Evolutionary conservation across 1,140 invertebrate genomes (phyloP), one percentile per base, ranked within the genome.

Genomic region (Papilio polytes): DNA sequence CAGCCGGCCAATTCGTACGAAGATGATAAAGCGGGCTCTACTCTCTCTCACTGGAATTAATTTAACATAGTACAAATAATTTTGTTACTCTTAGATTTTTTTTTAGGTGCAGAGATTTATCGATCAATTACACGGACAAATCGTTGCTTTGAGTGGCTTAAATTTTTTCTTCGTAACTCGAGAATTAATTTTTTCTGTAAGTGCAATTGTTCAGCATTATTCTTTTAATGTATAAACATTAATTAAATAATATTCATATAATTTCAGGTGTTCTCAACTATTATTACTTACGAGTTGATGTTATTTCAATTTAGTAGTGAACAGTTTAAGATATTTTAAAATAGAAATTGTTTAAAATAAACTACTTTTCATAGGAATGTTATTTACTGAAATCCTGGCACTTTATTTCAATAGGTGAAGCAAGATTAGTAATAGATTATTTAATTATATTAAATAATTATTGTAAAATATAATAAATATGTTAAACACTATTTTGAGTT

Each of bases 211-310:
- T 31, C 20, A 31, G 22, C 4, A 66, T 22, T 26, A 66, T 26
- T 36, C 0, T 13, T 31, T 15, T 7, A 74, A 41, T 44, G 80
- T 53, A 20, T 2, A 15, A 31, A 72, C 4, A 46, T 74, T 72
- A 31, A 48, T 20, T 12, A 46, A 74, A 76, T 18, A 13, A 53
- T 10, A 46, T 81, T 80, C n/a, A 22, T 80, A 66, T 72, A 3
- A 36, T 82, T 81, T 78, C 86, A 97, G 97, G 96, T 97, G 20
- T 96, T 96, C 63, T 96, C 97, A 66, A 97, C 97, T 4, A 97
- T 97, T 73, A 96, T 97, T 0, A 97, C 97, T 8, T 97, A 97
- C 84, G 97, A 97, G 88, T 90, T 97, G 3, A 96, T 97, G 66
- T 89, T 97, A 53, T 94, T 97, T 46, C 96, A 97, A 82, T 96